A percentile compares a stretch with the other conserved stretches of the same genome.
phyloP scores from a whole-genome alignment of 2,113 vertebrate species.

The Hemibagrus wyckioides region DNA sequence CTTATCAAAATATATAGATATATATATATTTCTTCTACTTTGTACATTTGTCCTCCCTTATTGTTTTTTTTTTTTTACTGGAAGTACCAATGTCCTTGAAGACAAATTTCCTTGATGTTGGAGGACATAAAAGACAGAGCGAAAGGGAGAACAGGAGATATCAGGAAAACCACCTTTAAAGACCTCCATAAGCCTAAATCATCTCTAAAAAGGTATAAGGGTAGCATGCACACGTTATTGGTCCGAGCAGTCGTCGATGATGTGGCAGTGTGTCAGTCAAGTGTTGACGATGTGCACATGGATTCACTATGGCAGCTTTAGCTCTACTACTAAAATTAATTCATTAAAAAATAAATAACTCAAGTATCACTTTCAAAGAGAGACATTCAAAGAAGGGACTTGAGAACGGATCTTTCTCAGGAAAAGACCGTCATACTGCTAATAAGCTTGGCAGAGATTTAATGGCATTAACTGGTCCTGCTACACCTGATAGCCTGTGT shows the following conservation, averaged over 20 bases:
- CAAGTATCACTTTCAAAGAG: conserved; percentile 25
- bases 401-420: not conserved
- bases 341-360: not conserved
- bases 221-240: conserved; percentile 49
- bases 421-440: not conserved
- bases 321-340: conserved; percentile 30
- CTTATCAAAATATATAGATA: conserved; percentile 80
- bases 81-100: conserved; percentile 13
- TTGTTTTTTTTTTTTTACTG: not conserved
- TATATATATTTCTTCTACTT: conserved; percentile 69
- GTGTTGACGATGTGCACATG: conserved; percentile 25
- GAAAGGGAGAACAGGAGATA: conserved; percentile 25
- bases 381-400: not conserved
- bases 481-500: conserved; percentile 12
- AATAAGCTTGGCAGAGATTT: not conserved
- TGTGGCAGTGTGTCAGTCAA: conserved; percentile 40
- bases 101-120: conserved; percentile 4
- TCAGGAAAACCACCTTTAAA: conserved; percentile 6
- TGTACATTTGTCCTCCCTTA: conserved; percentile 64
- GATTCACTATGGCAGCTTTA: conserved; percentile 49
- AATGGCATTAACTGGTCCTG: not conserved
- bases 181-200: conserved; percentile 21
- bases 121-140: conserved; percentile 8
- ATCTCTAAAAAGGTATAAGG: conserved; percentile 15
- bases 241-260: conserved; percentile 36